phyloP scores from a whole-genome alignment of 2,888 invertebrate genomes.

The Phasia obesa region DNA sequence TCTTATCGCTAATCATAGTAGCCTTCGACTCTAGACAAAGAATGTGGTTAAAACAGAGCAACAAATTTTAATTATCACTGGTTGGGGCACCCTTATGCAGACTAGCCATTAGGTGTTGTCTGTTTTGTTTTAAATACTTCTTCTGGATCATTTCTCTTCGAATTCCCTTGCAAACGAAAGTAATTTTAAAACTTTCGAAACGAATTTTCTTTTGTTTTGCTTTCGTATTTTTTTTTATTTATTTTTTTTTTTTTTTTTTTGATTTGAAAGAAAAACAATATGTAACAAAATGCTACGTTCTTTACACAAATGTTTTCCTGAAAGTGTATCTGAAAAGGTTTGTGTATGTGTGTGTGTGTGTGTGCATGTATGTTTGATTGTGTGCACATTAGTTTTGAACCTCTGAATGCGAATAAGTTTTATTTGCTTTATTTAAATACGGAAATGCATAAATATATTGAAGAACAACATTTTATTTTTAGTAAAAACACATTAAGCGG shows the following conservation, averaged over 20 bases:
- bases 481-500: constrained; percentile 28
- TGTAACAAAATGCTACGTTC: constrained; percentile 26
- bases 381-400: constrained; percentile 7
- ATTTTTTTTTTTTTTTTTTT: background rate
- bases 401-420: constrained; percentile 3
- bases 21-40: too few relatives aligned
- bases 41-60: too few relatives aligned
- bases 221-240: background rate
- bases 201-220: background rate
- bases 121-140: too few relatives aligned
- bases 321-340: too few relatives aligned
- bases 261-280: background rate
- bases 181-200: background rate
- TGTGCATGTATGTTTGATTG: background rate
- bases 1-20: too few relatives aligned
- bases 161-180: background rate
- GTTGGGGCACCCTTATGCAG: too few relatives aligned
- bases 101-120: too few relatives aligned
- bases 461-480: constrained; percentile 62
- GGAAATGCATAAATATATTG: constrained; percentile 56
- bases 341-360: background rate
- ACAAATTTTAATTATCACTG: too few relatives aligned
- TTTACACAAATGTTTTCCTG: constrained; percentile 6
- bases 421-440: constrained; percentile 47
- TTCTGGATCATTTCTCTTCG: background rate